Percentiles rank a stretch among this genome's conserved stretches.
Evolutionary conservation across 2,888 invertebrate genomes (phyloP).

Genomic region (Parelbella ahira): DNA sequence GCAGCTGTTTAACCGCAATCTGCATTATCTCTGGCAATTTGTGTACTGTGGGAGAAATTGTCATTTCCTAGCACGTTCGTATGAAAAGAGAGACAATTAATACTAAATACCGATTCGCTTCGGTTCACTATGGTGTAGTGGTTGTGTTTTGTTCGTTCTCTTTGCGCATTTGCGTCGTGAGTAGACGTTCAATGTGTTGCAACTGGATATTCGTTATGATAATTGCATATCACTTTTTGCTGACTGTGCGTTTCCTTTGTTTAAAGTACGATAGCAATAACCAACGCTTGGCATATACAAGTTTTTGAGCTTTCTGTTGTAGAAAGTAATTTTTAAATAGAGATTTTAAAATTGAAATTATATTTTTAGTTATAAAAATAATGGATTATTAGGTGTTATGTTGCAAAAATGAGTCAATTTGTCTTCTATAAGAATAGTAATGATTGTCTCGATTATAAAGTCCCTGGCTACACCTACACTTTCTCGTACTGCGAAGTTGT

Average conservation of each 20-base stretch:
- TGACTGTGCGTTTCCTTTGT: slow-evolving; percentile 17
- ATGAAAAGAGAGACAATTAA: slow-evolving; percentile 22
- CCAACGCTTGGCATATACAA: no score
- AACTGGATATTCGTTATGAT: slow-evolving; percentile 19
- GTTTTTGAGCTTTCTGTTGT: no score
- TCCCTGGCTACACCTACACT: no score
- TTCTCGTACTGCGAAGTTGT: no score
- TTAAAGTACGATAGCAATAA: no score
- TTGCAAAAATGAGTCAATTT: no score
- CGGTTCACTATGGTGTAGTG: slow-evolving; percentile 13
- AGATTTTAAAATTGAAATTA: no score
- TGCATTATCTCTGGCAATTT: slow-evolving; percentile 20
- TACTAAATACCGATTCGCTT: slow-evolving; percentile 21
- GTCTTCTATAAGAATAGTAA: no score
- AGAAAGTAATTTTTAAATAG: no score
- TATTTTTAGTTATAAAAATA: no score
- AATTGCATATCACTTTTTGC: slow-evolving; percentile 16
- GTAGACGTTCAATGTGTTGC: slow-evolving; percentile 11
- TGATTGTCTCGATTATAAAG: no score
- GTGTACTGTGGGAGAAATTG: slow-evolving; percentile 19
- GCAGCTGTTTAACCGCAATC: slow-evolving; percentile 20
- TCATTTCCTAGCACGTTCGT: slow-evolving; percentile 18
- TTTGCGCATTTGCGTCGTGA: slow-evolving; percentile 21
- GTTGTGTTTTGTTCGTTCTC: slow-evolving; percentile 19
- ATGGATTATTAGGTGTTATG: no score